Base-by-base conservation (phyloP, 2,797 vertebrate genomes). In the Pangasius larnaudii region DNA sequence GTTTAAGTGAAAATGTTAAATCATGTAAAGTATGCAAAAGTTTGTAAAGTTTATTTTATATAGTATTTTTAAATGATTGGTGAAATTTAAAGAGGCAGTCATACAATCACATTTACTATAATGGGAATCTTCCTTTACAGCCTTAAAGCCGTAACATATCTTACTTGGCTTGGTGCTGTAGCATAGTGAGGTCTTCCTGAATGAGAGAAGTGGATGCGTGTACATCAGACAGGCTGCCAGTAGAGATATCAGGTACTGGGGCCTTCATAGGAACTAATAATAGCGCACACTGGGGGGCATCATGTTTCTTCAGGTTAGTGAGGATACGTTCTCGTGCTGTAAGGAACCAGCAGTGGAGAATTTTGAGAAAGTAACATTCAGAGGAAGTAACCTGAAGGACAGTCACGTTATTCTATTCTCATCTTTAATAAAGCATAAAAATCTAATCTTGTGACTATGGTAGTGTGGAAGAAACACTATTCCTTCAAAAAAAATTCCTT, bases 81-180 rank as follows among this genome's bases (percentile, higher is more conserved):
- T 27, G 10, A 39, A 13, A 36, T 33, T 24, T 53, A 53, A 78
- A 46, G 10, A 0, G 6, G 27, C 51, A 30, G 51, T 19, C 22
- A 42, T 33, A 53, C 75, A n/a, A 18, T 61, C 56, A 61, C 22
- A 42, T 11, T 42, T 18, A 27, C 11, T 42, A 42, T 46, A 82
- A 65, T 19, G 5, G 59, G 16, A 30, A 82, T 42, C 27, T 42
- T 46, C 36, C 58, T 82, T 61, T 42, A n/a, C 4, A 42, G 58
- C 2, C 6, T 59, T 59, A 81, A 46, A 49, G 51, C 10, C 1
- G 30, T 6, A 56, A 39, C 46, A 30, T 36, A 24, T 83, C 94
- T 93, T 94, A 99, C 99, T 96, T 98, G 91, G 99, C 98, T 24
- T 98, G 97, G 42, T 96, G 97, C 87, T 97, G 97, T 87, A 99